Evolutionary conservation across 2,888 invertebrate genomes (phyloP), one percentile per base, ranked within the genome.

Genomic region (Troides aeacus): DNA sequence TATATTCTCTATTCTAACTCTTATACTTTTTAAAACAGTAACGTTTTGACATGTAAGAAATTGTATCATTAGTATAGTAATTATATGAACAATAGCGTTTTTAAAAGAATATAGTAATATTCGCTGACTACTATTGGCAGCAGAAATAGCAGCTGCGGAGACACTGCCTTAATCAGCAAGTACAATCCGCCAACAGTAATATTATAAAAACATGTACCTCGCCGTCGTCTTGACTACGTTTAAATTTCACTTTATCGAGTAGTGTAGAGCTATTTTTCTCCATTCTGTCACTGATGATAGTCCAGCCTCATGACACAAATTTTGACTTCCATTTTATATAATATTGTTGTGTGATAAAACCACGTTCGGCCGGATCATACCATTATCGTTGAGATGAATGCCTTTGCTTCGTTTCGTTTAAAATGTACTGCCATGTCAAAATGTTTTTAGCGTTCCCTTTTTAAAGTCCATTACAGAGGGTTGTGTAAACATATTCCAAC

Each of bases 401-500:
- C 53, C 7, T 64, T 1, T 10, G 36, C 56, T 46, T 46, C 39
- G 30, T 56, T 59, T 23, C 62, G 66, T 30, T 62, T 36, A 53
- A 65, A 30, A 58, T 57, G 42, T 62, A 62, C 39, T 53, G 15
- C n/a, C 2, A 18, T 62, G 69, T 62, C 62, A 62, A 60, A 50
- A 53, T 30, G 23, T 21, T 56, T 53, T 50, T 64, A 59, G 63
- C n/a, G 21, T 69, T 69, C 67, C 57, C 18, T 53, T 68, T 68
- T 65, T 64, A 68, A 66, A 58, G 74, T 17, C n/a, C 62, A 73
- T 74, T 24, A 18, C 36, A 42, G 61, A 56, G 53, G 15, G 78
- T 72, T 79, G 39, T 62, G 24, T 21, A 56, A 62, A 62, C 56
- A 39, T 72, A 76, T 77, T 76, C 72, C 71, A 79, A 78, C 76